A percentile compares a stretch with the other conserved stretches of the same genome.
Evolutionary conservation across 2,797 vertebrate genomes (phyloP).

Genomic region (Eulemur coronatus): DNA sequence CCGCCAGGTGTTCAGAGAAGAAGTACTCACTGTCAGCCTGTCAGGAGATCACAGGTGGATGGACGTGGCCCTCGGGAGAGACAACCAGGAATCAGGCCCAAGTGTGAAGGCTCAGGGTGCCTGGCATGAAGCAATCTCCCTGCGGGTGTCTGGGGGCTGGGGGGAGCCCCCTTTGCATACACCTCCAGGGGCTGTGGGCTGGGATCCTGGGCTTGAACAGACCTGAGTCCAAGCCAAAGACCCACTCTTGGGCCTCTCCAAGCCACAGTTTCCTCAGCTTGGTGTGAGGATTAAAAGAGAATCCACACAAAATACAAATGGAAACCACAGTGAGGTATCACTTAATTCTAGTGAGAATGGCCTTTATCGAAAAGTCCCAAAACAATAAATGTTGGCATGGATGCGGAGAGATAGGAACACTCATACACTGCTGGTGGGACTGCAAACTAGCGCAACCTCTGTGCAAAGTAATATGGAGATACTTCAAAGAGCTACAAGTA

Average conservation of each 20-base stretch:
- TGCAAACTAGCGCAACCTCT: no score
- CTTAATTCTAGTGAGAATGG: no score
- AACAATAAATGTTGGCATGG: no score
- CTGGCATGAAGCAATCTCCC: not conserved
- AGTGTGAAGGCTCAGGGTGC: not conserved
- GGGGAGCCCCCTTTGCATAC: not conserved
- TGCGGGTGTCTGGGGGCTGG: not conserved
- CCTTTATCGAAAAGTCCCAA: no score
- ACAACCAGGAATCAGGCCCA: not conserved
- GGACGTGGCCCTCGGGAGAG: not conserved
- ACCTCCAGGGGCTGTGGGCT: accelerated
- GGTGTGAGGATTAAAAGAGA: not conserved
- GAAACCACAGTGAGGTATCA: no score
- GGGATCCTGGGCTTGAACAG: no score
- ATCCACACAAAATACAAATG: no score
- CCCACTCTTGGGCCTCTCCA: not conserved
- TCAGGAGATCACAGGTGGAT: not conserved
- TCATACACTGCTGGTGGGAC: no score
- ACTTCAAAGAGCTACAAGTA: no score
- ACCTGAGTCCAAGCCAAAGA: not conserved
- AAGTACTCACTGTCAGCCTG: not conserved
- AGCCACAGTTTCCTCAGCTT: not conserved
- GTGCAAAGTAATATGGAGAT: no score
- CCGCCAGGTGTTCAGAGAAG: constrained; percentile 13
- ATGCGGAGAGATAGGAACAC: no score